phyloP scores from a whole-genome alignment of 2,113 vertebrate genomes.

The Prochilodus magdalenae region DNA sequence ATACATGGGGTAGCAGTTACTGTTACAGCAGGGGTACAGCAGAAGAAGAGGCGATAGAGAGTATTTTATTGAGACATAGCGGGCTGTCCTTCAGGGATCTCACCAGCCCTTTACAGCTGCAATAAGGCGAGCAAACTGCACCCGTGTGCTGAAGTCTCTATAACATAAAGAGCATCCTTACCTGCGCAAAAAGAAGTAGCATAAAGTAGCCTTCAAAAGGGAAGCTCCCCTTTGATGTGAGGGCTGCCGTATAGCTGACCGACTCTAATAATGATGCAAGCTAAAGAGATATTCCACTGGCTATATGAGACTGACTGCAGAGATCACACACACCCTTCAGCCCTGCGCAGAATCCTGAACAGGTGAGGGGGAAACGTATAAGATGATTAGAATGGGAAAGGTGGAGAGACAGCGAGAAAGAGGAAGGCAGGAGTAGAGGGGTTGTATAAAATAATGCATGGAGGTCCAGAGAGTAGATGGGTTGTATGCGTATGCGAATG shows the following conservation, averaged over 20 bases:
- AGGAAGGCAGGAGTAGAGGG: too few relatives aligned
- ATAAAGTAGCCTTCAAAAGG: slow-evolving; percentile 34
- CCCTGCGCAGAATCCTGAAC: slow-evolving; percentile 7
- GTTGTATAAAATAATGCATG: not conserved
- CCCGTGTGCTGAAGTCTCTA: not conserved
- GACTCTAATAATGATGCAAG: slow-evolving; percentile 33
- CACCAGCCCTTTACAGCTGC: not conserved
- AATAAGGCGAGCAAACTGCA: not conserved
- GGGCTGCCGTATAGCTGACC: slow-evolving; percentile 9
- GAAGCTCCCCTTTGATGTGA: slow-evolving; percentile 38
- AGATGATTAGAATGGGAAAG: not conserved
- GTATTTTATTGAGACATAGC: not conserved
- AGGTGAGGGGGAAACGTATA: not conserved
- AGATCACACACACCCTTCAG: slow-evolving; percentile 22
- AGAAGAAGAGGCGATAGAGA: not conserved
- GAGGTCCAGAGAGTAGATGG: not conserved
- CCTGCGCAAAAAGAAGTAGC: slow-evolving; percentile 4
- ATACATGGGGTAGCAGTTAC: not conserved
- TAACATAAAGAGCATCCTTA: slow-evolving; percentile 1
- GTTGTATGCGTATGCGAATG: not conserved
- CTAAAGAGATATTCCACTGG: slow-evolving; percentile 28
- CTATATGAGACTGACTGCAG: slow-evolving; percentile 27
- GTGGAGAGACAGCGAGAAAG: not conserved
- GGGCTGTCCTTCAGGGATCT: not conserved
- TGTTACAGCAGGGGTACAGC: not conserved